Base-by-base conservation (phyloP, 2,888 invertebrate genomes). In the Allophyes oxyacanthae region DNA sequence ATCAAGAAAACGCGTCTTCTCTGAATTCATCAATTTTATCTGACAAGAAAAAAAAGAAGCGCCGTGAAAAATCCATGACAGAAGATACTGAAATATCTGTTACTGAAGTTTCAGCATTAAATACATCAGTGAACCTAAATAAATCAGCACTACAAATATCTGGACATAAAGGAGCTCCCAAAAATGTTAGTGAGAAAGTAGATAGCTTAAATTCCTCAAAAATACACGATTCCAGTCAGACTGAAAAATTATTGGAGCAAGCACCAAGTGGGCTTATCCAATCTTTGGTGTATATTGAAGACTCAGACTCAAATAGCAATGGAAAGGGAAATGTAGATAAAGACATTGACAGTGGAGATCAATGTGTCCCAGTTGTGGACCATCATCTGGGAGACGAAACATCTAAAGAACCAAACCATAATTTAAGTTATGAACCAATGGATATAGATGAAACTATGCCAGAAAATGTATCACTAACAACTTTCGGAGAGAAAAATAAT, bases 401-500 rank as follows among this genome's bases (percentile, higher is more conserved):
- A 8, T 45, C 49, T 15, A 54, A 68, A 51, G 49, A 58, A 28
- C 6, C 55, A n/a, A 52, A 64, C 41, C 71, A 34, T 56, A 81
- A 85, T 71, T 70, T 83, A 26, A 83, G 81, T 57, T 87, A 84
- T 70, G 93, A 94, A 78, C 92, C 93, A 20, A 94, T 94, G 93
- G 94, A 94, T 78, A 81, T 94, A 74, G 94, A 94, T 79, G 91
- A 89, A 81, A 89, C 91, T 9, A 82, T 94, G 51, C 88, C 90
- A 41, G 84, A 81, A 60, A 86, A 83, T 78, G 51, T 85, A 30
- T 78, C 86, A 9, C 60, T 87, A 26, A 58, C 77, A 34, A 78
- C 77, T 50, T 78, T 69, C 51, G 72, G 75, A 20, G 65, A 77
- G 8, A 73, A 72, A 33, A 68, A 70, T 44, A 55, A 63, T 33